These are phyloP conservation scores for Cephus nigrinus DNA, from an alignment of 2,888 invertebrate genomes.

Conservation along the genomic window DNA sequence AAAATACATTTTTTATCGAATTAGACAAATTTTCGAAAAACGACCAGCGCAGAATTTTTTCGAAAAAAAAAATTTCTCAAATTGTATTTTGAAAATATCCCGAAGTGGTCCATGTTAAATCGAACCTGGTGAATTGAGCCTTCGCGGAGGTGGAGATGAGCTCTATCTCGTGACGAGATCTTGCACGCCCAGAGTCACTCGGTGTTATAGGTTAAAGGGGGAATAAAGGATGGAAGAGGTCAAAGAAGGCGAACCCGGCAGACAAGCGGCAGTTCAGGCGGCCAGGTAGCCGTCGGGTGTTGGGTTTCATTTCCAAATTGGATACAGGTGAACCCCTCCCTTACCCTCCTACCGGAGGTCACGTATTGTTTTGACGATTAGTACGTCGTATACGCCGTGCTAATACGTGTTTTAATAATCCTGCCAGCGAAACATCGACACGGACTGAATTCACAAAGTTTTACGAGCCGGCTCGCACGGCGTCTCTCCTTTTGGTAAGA, in stretches of 20 bases:
- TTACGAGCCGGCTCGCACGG: not conserved
- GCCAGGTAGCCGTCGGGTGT: conserved; percentile 22
- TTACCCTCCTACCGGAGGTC: conserved; percentile 22
- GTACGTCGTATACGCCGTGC: conserved; percentile 36
- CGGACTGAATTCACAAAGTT: not conserved
- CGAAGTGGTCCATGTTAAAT: not conserved
- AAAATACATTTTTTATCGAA: not conserved
- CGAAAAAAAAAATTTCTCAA: not conserved
- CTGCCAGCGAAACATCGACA: conserved; percentile 33
- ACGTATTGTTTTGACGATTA: conserved; percentile 46
- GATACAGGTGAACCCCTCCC: conserved; percentile 28
- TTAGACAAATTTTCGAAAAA: not conserved
- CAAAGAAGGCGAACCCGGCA: conserved; percentile 6
- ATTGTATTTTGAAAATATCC: not conserved
- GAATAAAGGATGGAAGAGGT: not conserved
- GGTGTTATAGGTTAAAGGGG: not conserved
- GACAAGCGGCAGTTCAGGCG: conserved; percentile 15
- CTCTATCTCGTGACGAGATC: conserved; percentile 9
- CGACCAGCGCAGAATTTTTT: not conserved
- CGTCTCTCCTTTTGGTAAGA: not conserved
- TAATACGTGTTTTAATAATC: conserved; percentile 44
- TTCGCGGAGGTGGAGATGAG: not conserved
- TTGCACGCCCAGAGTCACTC: not conserved
- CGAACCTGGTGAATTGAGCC: not conserved
- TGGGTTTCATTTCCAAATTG: conserved; percentile 33